Evolutionary conservation across 2,113 vertebrate species (phyloP), one percentile per base, ranked within the genome.

Genomic region (Rhinolophus ferrumequinum): DNA sequence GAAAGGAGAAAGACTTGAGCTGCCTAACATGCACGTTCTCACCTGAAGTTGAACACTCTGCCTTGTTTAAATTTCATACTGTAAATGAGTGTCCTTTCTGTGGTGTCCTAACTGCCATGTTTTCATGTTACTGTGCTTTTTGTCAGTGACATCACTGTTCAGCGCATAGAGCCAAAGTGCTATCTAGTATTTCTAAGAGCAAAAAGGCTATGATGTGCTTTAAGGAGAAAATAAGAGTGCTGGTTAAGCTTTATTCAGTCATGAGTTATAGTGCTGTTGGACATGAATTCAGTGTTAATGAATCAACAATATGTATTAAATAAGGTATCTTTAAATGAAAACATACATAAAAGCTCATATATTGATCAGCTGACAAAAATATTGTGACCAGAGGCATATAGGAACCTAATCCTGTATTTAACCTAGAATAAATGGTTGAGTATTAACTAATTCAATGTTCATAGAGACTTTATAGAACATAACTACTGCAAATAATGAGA

Each of bases 301-400:
- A 86, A 76, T 56, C 38, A 86, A 67, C 47, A 30, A 21, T 58
- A 77, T 67, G 66, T 33, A 77, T 72, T 81, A 38, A 95, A 66
- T 64, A 64, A 81, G 3, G 24, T 80, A 14, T 72, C 69, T 70
- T 85, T 85, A 72, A 90, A 90, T 19, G 80, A 60, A 81, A 90
- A 90, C 33, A 79, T 21, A 73, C 24, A 87, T 24, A 64, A 60
- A 62, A 82, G 26, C 16, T 35, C 69, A 38, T 19, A 12, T 90
- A 44, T 28, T 95, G 24, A 95, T 56, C 24, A 52, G 30, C 6
- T 90, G 28, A 86, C 33, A 86, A 87, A 94, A 76, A 91, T 52
- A 82, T 28, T n/a, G 18, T 67, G 12, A 95, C 19, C 73, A 77
- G 35, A 79, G 13, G 19, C 26, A 58, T 2, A 24, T 9, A 76